A percentile compares a stretch with the other conserved stretches of the same genome.
Evolutionary conservation across 2,113 vertebrate species (phyloP).

Genomic region (Xyrauchen texanus): DNA sequence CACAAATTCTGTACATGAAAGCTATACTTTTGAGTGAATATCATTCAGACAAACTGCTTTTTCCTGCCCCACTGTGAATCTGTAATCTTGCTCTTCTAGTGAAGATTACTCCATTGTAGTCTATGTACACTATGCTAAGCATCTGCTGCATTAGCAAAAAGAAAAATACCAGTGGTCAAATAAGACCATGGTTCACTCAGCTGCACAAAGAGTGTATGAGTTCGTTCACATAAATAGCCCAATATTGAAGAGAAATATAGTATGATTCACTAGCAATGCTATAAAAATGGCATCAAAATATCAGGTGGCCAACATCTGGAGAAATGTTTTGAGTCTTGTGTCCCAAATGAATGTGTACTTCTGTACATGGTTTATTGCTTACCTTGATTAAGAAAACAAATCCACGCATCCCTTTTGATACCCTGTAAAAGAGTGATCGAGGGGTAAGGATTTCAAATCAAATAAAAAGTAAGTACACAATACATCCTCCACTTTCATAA

Average conservation of each 20-base stretch:
- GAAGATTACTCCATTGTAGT: slow-evolving; percentile 8
- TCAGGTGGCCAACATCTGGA: slow-evolving; percentile 30
- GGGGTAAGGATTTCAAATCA: slow-evolving; percentile 44
- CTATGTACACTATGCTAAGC: slow-evolving; percentile 3
- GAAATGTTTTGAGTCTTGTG: slow-evolving; percentile 24
- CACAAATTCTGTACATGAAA: background rate
- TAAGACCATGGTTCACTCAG: background rate
- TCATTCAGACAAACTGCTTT: slow-evolving; percentile 12
- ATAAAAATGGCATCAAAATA: background rate
- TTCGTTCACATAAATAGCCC: background rate
- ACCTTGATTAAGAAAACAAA: slow-evolving; percentile 43
- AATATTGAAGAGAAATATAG: background rate
- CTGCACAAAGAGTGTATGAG: background rate
- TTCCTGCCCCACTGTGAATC: background rate
- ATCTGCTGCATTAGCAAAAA: slow-evolving; percentile 33
- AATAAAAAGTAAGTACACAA: slow-evolving; percentile 18
- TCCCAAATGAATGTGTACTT: background rate
- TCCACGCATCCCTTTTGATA: slow-evolving; percentile 4
- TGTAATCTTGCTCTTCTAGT: background rate
- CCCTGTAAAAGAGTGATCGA: slow-evolving; percentile 25
- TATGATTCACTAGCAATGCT: background rate
- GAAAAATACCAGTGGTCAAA: slow-evolving; percentile 2
- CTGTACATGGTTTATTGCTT: slow-evolving; percentile 25
- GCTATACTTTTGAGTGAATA: background rate
- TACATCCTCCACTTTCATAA: slow-evolving; percentile 22